Conservation (phyloP, 2,888 invertebrate species). For the Altica lythri region DNA sequence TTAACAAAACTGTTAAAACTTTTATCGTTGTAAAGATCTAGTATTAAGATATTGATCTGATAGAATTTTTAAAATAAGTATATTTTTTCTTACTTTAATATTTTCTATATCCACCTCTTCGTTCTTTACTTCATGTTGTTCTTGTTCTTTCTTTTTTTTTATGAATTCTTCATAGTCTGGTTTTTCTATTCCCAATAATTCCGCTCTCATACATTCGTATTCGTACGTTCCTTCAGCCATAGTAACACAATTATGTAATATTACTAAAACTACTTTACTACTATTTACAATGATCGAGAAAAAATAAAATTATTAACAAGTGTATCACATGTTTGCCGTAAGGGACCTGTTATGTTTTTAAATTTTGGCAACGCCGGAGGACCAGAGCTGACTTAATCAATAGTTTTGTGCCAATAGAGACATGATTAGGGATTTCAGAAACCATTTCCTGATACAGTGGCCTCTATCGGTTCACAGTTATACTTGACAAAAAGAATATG, state of each 20-base stretch:
- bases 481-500: too few species aligned
- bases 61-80: background rate
- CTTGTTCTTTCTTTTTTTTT: conserved; percentile 59
- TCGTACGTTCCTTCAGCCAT: conserved; percentile 73
- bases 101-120: conserved; percentile 61
- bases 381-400: conserved; percentile 8
- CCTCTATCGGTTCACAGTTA: too few species aligned
- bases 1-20: too few species aligned
- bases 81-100: conserved; percentile 52
- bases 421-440: too few species aligned
- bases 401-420: background rate
- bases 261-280: conserved; percentile 15
- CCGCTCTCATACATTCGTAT: conserved; percentile 78
- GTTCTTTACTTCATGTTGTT: conserved; percentile 56
- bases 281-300: conserved; percentile 19
- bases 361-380: conserved; percentile 3
- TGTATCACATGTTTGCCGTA: conserved; percentile 13
- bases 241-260: conserved; percentile 15
- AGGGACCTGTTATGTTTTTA: background rate
- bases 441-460: too few species aligned
- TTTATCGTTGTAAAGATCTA: too few species aligned
- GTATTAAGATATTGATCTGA: too few species aligned
- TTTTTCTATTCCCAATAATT: conserved; percentile 72
- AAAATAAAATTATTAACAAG: background rate
- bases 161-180: conserved; percentile 72